Evolutionary conservation across 2,797 vertebrate genomes (phyloP).

Genomic region (Myotis findleyi): DNA sequence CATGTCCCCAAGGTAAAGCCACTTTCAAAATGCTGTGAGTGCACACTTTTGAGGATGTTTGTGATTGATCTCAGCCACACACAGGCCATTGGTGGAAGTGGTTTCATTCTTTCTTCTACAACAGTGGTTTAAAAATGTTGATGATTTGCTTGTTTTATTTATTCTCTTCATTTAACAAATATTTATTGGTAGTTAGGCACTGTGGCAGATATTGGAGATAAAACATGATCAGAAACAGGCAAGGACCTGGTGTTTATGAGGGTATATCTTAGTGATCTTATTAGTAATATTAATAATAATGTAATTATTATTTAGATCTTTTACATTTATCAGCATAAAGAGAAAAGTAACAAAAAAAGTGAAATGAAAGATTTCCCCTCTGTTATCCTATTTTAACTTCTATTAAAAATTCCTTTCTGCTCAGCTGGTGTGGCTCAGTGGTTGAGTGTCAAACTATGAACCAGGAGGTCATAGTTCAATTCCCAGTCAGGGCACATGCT

Average conservation of each 20-base stretch:
- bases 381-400: background rate
- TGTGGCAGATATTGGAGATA: background rate
- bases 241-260: background rate
- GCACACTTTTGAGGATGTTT: background rate
- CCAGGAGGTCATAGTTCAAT: too few species aligned
- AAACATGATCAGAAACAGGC: conserved; percentile 5
- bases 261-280: background rate
- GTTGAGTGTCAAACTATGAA: too few species aligned
- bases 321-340: conserved; percentile 8
- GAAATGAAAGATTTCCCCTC: background rate
- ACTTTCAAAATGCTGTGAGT: background rate
- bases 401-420: background rate
- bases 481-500: too few species aligned
- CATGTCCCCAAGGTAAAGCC: background rate
- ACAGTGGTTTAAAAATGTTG: background rate
- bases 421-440: too few species aligned
- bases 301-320: background rate
- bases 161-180: conserved; percentile 14
- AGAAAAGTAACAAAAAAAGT: background rate
- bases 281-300: conserved; percentile 1
- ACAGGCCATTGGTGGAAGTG: background rate
- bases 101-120: background rate
- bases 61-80: background rate
- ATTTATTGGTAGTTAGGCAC: background rate
- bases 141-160: background rate